Conservation (phyloP, 2,113 vertebrate genomes). For the Leiothrix lutea region DNA sequence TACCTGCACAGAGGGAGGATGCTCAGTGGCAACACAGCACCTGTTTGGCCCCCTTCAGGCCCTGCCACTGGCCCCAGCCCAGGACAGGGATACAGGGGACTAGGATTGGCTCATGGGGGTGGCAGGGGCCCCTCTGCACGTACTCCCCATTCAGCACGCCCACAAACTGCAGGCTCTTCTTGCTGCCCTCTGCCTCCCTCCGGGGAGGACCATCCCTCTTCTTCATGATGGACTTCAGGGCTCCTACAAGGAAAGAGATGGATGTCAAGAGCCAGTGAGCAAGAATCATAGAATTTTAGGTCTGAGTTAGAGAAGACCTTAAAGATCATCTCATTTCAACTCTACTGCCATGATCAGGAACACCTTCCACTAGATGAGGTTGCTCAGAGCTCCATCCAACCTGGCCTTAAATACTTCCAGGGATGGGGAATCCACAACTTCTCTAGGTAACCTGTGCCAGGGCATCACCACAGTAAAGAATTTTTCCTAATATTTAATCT, state of each 20-base stretch:
- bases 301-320: background rate
- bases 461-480: background rate
- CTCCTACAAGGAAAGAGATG: slow-evolving; percentile 64
- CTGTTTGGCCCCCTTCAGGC: background rate
- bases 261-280: background rate
- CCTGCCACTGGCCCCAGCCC: background rate
- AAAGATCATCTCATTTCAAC: background rate
- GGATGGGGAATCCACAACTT: background rate
- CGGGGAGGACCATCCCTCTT: slow-evolving; percentile 79
- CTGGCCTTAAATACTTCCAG: background rate
- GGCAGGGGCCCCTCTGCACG: slow-evolving; percentile 31
- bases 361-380: background rate
- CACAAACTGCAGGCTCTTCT: slow-evolving; percentile 95
- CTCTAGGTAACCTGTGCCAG: background rate
- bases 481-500: background rate
- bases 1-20: slow-evolving; percentile 74
- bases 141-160: slow-evolving; percentile 94
- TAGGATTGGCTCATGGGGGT: background rate
- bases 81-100: background rate
- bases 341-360: background rate
- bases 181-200: slow-evolving; percentile 68
- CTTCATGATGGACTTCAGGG: slow-evolving; percentile 97
- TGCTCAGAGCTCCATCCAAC: background rate
- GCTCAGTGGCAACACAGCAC: background rate
- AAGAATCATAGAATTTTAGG: background rate